Conservation (phyloP, 37 sponge, comb jelly and placozoan genomes). For the Eunapius fragilis region DNA sequence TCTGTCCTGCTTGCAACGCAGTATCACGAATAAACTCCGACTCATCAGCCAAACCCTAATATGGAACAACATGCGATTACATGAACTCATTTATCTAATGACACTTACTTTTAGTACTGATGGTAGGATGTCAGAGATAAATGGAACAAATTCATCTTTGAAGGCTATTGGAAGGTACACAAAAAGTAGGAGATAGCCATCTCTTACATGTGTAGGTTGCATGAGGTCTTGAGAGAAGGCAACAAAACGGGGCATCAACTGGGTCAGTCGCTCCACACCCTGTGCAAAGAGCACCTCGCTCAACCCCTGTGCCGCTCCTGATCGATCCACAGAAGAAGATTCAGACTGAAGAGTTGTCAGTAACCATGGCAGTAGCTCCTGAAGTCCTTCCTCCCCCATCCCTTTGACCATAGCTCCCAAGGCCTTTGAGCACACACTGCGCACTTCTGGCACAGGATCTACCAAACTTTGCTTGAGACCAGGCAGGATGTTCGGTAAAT, state of each 20-base stretch:
- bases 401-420: conserved; percentile 91
- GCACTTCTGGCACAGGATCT: conserved; percentile 97
- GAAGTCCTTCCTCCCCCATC: conserved; percentile 81
- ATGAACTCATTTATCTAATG: too few species aligned
- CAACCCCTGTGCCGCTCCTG: conserved; percentile 96
- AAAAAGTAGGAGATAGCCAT: conserved; percentile 96
- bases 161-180: conserved; percentile 90
- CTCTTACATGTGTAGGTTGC: conserved; percentile 80
- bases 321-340: conserved; percentile 88
- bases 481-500: conserved; percentile 87
- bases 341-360: conserved; percentile 77
- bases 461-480: conserved; percentile 90
- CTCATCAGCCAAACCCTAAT: conserved; percentile 94
- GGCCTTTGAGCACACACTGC: conserved; percentile 77
- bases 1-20: conserved; percentile 86
- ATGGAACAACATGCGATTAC: not conserved
- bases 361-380: conserved; percentile 90
- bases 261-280: conserved; percentile 69
- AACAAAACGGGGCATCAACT: conserved; percentile 87
- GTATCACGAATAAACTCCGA: conserved; percentile 95
- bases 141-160: conserved; percentile 71
- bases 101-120: conserved; percentile 88
- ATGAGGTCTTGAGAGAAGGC: conserved; percentile 41
- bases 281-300: conserved; percentile 64
- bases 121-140: conserved; percentile 82